Base-by-base conservation (phyloP, 2,797 vertebrate species). In the Typhlichthys subterraneus region DNA sequence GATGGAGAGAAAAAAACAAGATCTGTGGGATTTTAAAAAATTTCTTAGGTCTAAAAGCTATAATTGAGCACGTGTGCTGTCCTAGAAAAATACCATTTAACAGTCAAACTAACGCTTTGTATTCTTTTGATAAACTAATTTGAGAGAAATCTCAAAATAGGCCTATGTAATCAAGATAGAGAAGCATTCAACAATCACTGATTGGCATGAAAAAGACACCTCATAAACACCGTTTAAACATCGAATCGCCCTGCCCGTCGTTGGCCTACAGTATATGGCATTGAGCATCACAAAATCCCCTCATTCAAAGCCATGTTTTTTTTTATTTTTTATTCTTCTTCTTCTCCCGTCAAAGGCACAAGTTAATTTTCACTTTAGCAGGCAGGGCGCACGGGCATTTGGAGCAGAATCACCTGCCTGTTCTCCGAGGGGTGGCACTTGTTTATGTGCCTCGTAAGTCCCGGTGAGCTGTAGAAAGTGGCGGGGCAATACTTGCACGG, bases 351-450 rank as follows among this genome's bases (percentile, higher is more conserved):
- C 57, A 82, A 92, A 92, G 91, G 91, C 91, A 92, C 90, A 42
- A 77, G 79, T 84, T 70, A 61, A 72, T 65, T 67, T 70, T 77
- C 73, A 84, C 73, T 87, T 84, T 65, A 94, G 94, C 97, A 99
- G 90, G 97, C 96, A 1, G 97, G 97, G 53, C 96, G 95, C 91
- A 99, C 94, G 12, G 97, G 97, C 94, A 99, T 94, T 84, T 99
- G 97, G 53, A 99, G 95, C 79, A 99, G 93, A 82, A 99, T 96
- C 81, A 99, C 97, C 92, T 98, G 97, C 87, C 97, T 85, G 91
- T 98, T 98, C 91, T 99, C 97, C 42, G 97, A 98, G 2, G 97
- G 97, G 90, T 99, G 97, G 92, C 97, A 98, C 93, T 99, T 99
- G 94, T 98, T 99, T 92, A 99, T 98, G 93, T 99, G 97, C 88